Conservation (phyloP, 1,140 invertebrate species). For the Ericerus pela region DNA sequence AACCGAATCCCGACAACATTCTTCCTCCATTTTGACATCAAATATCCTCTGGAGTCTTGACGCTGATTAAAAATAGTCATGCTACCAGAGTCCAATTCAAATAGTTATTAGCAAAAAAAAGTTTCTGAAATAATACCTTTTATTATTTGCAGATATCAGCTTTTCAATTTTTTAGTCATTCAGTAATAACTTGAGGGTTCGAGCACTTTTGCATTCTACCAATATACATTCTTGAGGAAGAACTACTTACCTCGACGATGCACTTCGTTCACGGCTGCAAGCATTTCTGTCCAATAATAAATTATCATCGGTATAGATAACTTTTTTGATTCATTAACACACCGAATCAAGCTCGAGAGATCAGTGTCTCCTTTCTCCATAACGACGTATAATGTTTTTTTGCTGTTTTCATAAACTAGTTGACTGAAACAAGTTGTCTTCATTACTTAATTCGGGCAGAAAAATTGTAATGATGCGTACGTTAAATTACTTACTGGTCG, state of each 20-base stretch:
- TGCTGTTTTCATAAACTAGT: conserved; percentile 40
- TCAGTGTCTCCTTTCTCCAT: conserved; percentile 90
- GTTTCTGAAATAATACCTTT: too few species aligned
- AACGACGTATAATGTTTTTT: conserved; percentile 52
- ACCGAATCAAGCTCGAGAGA: conserved; percentile 58
- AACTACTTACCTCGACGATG: conserved; percentile 58
- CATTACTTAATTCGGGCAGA: conserved; percentile 15
- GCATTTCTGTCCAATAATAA: conserved; percentile 89
- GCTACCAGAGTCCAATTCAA: too few species aligned
- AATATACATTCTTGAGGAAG: conserved; percentile 7
- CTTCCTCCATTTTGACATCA: too few species aligned
- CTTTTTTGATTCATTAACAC: conserved; percentile 37
- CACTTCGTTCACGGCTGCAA: conserved; percentile 77
- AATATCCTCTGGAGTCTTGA: too few species aligned
- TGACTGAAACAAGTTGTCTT: conserved; percentile 27
- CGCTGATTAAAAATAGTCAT: too few species aligned
- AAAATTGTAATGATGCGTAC: background rate
- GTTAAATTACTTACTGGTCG: conserved; percentile 60
- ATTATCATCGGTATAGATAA: conserved; percentile 51
- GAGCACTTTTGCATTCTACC: too few species aligned
- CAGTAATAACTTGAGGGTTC: too few species aligned
- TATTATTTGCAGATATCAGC: too few species aligned
- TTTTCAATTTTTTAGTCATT: too few species aligned
- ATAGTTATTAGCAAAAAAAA: too few species aligned
- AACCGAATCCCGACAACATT: too few species aligned